These are phyloP conservation scores for Pocillopora damicornis DNA, from an alignment of 64 coral and sea anemone species.

Conservation along the genomic window DNA sequence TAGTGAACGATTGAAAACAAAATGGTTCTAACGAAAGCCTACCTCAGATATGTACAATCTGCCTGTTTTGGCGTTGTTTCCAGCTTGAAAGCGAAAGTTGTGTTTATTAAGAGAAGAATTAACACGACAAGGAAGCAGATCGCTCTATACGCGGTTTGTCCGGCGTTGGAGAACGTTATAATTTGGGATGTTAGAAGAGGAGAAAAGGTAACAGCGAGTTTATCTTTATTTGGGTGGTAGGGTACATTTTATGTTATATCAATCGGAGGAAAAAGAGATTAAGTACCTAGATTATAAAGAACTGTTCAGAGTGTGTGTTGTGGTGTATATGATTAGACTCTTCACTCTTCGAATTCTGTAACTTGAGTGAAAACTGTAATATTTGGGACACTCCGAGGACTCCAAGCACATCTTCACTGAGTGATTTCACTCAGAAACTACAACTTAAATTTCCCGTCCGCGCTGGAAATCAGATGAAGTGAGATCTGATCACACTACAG, in stretches of 20 bases:
- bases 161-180: conserved; percentile 57
- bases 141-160: conserved; percentile 31
- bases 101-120: conserved; percentile 26
- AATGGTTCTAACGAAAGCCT: conserved; percentile 79
- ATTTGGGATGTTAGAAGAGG: conserved; percentile 70
- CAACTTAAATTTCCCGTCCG: too few species aligned
- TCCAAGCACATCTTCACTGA: too few species aligned
- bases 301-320: too few species aligned
- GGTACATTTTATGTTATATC: background rate
- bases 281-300: too few species aligned
- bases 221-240: background rate
- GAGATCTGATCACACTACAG: too few species aligned
- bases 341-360: too few species aligned
- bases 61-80: conserved; percentile 60
- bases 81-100: conserved; percentile 51
- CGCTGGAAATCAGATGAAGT: too few species aligned
- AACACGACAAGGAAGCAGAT: background rate
- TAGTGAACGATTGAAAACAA: background rate
- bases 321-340: too few species aligned
- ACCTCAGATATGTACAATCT: conserved; percentile 59
- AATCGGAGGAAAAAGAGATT: too few species aligned
- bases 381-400: too few species aligned
- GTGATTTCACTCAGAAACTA: too few species aligned
- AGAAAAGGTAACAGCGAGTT: conserved; percentile 32
- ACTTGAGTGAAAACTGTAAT: too few species aligned